These are phyloP conservation scores for Neoarius graeffei DNA, from an alignment of 2,113 vertebrate species.

Conservation along the genomic window DNA sequence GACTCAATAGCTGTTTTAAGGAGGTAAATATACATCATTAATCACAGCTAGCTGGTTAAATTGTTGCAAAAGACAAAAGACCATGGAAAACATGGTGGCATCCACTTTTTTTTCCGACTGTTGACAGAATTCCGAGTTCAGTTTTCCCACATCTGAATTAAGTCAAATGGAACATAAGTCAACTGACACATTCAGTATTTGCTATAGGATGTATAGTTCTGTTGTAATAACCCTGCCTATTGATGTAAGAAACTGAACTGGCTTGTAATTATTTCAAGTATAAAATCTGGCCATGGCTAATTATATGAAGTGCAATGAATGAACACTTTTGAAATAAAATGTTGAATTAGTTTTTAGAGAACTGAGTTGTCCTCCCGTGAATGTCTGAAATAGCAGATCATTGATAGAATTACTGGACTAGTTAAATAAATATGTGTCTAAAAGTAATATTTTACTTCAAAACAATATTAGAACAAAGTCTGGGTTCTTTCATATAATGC, in stretches of 20 bases:
- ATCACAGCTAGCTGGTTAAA: not conserved
- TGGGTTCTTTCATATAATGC: not conserved
- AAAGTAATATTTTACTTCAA: not conserved
- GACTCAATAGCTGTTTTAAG: not conserved
- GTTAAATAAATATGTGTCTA: not conserved
- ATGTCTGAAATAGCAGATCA: not conserved
- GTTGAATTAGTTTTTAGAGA: not conserved
- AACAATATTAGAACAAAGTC: not conserved
- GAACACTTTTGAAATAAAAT: slow-evolving; percentile 1
- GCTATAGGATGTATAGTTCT: not conserved
- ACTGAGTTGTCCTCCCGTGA: not conserved
- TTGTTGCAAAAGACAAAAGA: not conserved
- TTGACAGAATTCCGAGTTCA: not conserved
- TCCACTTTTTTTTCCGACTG: too few relatives aligned
- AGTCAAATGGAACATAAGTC: not conserved
- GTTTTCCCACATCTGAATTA: not conserved
- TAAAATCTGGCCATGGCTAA: not conserved
- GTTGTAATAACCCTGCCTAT: not conserved
- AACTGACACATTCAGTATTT: slow-evolving; percentile 16
- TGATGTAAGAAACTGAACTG: not conserved
- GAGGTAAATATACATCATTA: not conserved
- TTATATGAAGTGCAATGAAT: not conserved
- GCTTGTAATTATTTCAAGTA: not conserved
- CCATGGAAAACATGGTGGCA: not conserved
- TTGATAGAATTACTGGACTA: not conserved